Percentiles rank a stretch among this genome's conserved stretches.
Conservation (phyloP, 2,113 vertebrate species). For the Amia ocellicauda region DNA sequence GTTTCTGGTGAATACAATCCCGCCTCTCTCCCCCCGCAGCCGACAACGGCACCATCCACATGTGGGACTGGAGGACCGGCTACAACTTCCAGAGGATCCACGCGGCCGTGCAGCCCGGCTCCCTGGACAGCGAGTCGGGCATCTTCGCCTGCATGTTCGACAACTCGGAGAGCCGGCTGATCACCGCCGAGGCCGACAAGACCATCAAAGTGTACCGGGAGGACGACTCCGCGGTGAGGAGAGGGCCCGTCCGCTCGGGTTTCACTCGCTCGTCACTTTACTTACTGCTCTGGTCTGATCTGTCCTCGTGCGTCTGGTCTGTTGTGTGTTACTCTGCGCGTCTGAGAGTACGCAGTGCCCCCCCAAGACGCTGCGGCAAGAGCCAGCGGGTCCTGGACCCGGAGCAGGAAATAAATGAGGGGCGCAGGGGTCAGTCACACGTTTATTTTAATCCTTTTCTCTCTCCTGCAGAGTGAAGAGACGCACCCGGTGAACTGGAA, state of each 20-base stretch:
- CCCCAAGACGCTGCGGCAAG: no score
- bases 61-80: conserved; percentile 98
- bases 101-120: conserved; percentile 93
- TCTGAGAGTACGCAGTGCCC: no score
- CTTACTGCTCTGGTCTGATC: no score
- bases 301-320: no score
- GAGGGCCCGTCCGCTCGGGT: no score
- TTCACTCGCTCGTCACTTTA: no score
- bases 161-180: conserved; percentile 85
- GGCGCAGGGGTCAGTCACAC: no score
- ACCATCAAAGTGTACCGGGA: conserved; percentile 97
- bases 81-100: conserved; percentile 98
- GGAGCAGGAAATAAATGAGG: no score
- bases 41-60: conserved; percentile 96
- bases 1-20: no score
- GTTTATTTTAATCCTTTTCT: no score
- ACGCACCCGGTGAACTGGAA: conserved; percentile 97
- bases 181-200: conserved; percentile 96
- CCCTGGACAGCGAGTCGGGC: conserved; percentile 95
- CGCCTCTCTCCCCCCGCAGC: conserved; percentile 57
- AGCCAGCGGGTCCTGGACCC: no score
- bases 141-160: conserved; percentile 96
- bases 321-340: no score
- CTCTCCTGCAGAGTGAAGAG: conserved; percentile 68
- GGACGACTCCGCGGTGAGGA: conserved; percentile 86